phyloP scores from a whole-genome alignment of 2,797 vertebrate species.

The Rhinella marina region DNA sequence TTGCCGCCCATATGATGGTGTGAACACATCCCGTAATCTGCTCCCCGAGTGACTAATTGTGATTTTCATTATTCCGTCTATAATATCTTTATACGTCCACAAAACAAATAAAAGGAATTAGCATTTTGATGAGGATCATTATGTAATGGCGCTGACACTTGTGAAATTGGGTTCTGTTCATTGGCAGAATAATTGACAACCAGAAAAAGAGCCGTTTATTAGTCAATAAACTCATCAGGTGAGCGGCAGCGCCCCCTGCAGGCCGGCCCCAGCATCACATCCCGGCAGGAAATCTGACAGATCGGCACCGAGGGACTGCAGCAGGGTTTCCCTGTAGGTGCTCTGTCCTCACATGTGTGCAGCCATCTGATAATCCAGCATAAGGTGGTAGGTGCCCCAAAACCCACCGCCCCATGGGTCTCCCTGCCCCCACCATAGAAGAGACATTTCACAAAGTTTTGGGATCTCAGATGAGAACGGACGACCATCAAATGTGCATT shows the following conservation, averaged over 20 bases:
- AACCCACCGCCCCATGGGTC: too few relatives aligned
- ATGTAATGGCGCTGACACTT: constrained; percentile 38
- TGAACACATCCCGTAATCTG: neutral
- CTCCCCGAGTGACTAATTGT: constrained; percentile 6
- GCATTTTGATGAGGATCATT: constrained; percentile 52
- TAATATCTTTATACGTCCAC: constrained; percentile 55
- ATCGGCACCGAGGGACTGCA: too few relatives aligned
- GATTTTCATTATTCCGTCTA: constrained; percentile 13
- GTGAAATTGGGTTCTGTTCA: constrained; percentile 30
- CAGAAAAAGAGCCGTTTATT: constrained; percentile 32
- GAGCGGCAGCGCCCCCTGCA: neutral
- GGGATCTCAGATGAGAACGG: too few relatives aligned
- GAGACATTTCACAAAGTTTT: too few relatives aligned
- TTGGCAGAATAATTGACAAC: constrained; percentile 23
- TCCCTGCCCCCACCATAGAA: too few relatives aligned
- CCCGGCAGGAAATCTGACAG: neutral
- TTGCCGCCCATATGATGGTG: neutral
- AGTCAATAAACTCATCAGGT: constrained; percentile 22
- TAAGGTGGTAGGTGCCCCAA: neutral
- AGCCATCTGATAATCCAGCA: neutral
- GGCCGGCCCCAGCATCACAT: neutral
- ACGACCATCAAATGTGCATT: too few relatives aligned
- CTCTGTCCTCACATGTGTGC: too few relatives aligned
- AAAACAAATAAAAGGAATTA: constrained; percentile 48
- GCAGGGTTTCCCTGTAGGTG: too few relatives aligned